phyloP scores from a whole-genome alignment of 2,888 invertebrate genomes.

The Phyto melanocephala region DNA sequence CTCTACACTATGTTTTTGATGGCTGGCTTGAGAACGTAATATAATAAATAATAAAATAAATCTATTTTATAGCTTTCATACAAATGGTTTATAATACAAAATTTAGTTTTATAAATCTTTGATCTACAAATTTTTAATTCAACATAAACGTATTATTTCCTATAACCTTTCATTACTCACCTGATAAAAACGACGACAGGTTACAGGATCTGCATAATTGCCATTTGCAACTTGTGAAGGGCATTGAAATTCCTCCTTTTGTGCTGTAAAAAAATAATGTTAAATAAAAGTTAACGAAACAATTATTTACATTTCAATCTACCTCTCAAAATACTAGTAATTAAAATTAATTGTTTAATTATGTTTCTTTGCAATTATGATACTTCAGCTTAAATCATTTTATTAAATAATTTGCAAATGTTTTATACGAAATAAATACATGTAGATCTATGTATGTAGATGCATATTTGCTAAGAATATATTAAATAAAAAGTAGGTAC shows the following conservation, averaged over 20 bases:
- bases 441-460: no score
- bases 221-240: conserved; percentile 92
- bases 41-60: no score
- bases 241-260: conserved; percentile 85
- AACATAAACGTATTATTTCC: no score
- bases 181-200: conserved; percentile 93
- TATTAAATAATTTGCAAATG: conserved; percentile 20
- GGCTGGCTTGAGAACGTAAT: no score
- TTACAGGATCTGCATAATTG: conserved; percentile 93
- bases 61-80: no score
- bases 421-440: not conserved
- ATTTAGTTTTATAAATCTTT: no score
- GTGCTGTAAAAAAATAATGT: conserved; percentile 70
- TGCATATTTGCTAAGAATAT: not conserved
- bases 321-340: not conserved
- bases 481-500: not conserved
- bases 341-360: conserved; percentile 33
- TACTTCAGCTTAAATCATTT: conserved; percentile 9
- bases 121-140: no score
- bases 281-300: conserved; percentile 10
- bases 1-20: no score
- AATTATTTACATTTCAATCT: no score
- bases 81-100: no score
- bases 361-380: conserved; percentile 29
- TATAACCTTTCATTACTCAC: no score